These are phyloP conservation scores for Vesta saturnalis DNA, from an alignment of 2,888 invertebrate genomes.

Conservation along the genomic window DNA sequence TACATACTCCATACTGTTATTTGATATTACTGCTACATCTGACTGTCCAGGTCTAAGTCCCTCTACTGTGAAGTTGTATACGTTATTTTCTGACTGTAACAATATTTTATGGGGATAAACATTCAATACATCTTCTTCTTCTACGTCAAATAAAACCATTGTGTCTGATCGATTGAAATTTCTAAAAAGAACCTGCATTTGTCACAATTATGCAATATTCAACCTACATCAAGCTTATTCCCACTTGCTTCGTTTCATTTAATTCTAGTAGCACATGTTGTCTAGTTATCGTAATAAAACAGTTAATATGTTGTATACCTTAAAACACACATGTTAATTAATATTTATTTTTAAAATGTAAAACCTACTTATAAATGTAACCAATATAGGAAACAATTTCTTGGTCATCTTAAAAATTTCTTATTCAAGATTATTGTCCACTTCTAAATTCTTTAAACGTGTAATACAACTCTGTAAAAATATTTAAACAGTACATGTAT, in stretches of 20 bases:
- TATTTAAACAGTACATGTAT: no score
- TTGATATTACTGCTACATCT: conserved; percentile 68
- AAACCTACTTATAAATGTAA: no score
- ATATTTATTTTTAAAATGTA: no score
- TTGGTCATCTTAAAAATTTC: no score
- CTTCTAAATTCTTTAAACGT: no score
- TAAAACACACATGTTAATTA: background rate
- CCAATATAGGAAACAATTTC: no score
- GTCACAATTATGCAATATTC: no score
- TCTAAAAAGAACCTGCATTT: no score
- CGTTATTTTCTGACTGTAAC: conserved; percentile 38
- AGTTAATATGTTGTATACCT: background rate
- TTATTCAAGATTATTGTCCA: no score
- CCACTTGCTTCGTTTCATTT: background rate
- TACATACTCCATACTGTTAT: conserved; percentile 59
- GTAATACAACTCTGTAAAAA: no score
- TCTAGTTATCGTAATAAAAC: background rate
- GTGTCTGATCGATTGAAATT: background rate
- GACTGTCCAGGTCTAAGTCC: conserved; percentile 76
- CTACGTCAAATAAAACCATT: conserved; percentile 61
- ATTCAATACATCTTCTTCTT: conserved; percentile 72
- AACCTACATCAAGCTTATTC: background rate
- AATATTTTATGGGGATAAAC: conserved; percentile 64
- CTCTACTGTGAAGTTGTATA: conserved; percentile 66
- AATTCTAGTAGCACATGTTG: background rate